phyloP scores from a whole-genome alignment of 2,113 vertebrate species.

The Columba janthina region DNA sequence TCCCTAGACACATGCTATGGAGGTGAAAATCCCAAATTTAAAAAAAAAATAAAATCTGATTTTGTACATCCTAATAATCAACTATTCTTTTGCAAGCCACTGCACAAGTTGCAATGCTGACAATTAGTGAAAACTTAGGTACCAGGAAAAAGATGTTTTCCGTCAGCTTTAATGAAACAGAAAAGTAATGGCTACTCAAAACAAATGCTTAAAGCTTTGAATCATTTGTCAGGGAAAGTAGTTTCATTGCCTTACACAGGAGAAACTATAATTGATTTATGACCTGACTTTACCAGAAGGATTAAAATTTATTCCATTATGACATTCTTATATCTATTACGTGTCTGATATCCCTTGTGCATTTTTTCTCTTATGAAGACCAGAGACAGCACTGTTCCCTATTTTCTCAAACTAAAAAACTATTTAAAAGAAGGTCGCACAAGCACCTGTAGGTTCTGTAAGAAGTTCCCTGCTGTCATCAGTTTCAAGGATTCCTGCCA shows the following conservation, averaged over 20 bases:
- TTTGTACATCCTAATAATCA: not conserved
- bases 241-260: not conserved
- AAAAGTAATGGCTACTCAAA: not conserved
- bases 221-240: not conserved
- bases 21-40: not conserved
- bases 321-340: not conserved
- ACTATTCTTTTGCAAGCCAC: not conserved
- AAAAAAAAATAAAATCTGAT: not conserved
- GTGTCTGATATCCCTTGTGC: not conserved
- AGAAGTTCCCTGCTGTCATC: slow-evolving; percentile 95
- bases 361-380: not conserved
- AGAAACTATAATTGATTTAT: not conserved
- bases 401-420: not conserved
- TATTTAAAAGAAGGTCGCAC: not conserved
- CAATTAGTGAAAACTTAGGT: not conserved
- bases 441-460: slow-evolving; percentile 91
- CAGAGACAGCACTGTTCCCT: not conserved
- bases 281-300: not conserved
- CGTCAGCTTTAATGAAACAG: not conserved
- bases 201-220: not conserved
- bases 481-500: slow-evolving; percentile 97
- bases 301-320: not conserved
- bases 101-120: not conserved
- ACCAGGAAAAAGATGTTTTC: not conserved
- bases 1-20: not conserved